Percentiles rank a stretch among this genome's conserved stretches.
Conservation (phyloP, 2,888 invertebrate genomes). For the Diploptera punctata region DNA sequence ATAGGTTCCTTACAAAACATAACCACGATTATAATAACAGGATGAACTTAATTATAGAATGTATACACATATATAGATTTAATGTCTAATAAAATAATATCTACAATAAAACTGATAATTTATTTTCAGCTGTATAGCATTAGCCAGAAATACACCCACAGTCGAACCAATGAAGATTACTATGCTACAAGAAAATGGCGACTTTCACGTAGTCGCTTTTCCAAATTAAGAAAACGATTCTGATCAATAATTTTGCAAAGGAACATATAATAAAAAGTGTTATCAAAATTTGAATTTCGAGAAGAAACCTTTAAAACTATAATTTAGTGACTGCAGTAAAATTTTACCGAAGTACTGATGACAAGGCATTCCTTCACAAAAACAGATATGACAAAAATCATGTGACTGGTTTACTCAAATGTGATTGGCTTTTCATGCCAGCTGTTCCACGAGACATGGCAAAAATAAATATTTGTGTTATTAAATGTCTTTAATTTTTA, state of each 20-base stretch:
- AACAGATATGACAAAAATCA: constrained; percentile 5
- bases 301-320: background rate
- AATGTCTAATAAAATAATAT: background rate
- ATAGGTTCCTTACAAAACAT: too few species aligned
- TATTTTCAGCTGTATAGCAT: constrained; percentile 9
- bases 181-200: constrained; percentile 27
- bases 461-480: too few species aligned
- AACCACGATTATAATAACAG: too few species aligned
- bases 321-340: background rate
- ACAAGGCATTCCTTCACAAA: constrained; percentile 26
- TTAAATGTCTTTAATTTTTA: too few species aligned
- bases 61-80: too few species aligned
- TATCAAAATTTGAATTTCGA: too few species aligned
- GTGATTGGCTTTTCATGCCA: constrained; percentile 19
- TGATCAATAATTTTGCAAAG: background rate
- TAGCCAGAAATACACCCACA: constrained; percentile 22
- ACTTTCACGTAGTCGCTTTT: constrained; percentile 3
- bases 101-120: background rate
- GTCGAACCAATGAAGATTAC: constrained; percentile 7
- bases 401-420: background rate
- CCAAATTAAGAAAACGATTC: background rate
- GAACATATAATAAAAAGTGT: too few species aligned
- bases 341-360: background rate
- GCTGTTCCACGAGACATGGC: background rate
- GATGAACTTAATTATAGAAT: too few species aligned